Conservation (phyloP, 2,113 vertebrate genomes). For the Pogona vitticeps region DNA sequence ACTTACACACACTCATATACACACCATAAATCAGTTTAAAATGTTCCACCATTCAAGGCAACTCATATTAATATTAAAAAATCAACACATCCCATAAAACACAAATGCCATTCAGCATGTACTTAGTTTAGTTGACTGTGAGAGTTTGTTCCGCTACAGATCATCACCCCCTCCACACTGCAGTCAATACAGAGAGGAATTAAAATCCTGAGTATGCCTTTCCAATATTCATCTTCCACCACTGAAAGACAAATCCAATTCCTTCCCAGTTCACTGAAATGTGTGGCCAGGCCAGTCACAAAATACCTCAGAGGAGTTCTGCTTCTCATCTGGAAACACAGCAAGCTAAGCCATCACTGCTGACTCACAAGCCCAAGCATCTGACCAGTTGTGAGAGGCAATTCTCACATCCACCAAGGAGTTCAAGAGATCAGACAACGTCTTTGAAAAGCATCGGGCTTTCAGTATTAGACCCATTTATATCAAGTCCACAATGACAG, state of each 20-base stretch:
- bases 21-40: too few species aligned
- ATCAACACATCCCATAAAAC: not conserved
- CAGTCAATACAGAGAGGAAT: not conserved
- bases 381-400: not conserved
- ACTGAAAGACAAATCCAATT: not conserved
- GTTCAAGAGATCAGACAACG: not conserved
- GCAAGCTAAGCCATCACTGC: not conserved
- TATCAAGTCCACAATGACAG: not conserved
- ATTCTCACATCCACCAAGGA: conserved; percentile 27
- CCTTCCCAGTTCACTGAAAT: not conserved
- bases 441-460: conserved; percentile 1
- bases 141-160: not conserved
- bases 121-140: not conserved
- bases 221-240: not conserved
- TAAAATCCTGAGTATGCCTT: too few species aligned
- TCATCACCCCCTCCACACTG: not conserved
- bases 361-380: not conserved
- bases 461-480: conserved; percentile 24
- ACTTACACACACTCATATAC: not conserved
- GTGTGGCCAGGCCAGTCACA: not conserved
- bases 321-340: conserved; percentile 18
- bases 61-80: not conserved
- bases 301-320: not conserved
- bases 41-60: not conserved
- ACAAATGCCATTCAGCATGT: not conserved